Base-by-base conservation (phyloP, 2,888 invertebrate genomes). In the Acleris cristana region DNA sequence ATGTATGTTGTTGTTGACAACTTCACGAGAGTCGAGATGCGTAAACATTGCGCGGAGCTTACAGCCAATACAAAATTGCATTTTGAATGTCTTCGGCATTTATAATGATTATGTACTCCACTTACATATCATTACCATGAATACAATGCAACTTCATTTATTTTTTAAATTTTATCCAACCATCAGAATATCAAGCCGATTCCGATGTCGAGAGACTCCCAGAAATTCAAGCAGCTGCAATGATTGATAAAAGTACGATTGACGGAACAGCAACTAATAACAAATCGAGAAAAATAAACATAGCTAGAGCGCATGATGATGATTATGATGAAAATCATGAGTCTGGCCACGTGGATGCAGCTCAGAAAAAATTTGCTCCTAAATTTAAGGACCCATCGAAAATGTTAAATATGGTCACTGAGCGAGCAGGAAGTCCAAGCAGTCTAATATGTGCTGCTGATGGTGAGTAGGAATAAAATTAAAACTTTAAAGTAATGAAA, bases 391-490 rank as follows among this genome's bases (percentile, higher is more conserved):
- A 88, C 81, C 86, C 83, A 2, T 80, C 80, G 18, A 90, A 85
- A 79, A 80, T 93, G 82, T 89, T 79, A 60, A 77, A 79, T 1
- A 88, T 88, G n/a, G n/a, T n/a, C 82, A 90, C 92, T 66, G 96
- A 96, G 80, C 97, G 97, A 0, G 97, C 97, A 26, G 97, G 97
- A 1, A 96, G 95, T 73, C 95, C 95, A 80, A 93, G 96, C 2
- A 94, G 94, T 73, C 88, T 98, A 1, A 94, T 94, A 78, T 98
- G 98, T 82, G 94, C 94, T 65, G 95, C 95, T 60, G 93, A 93
- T 80, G 95, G 95, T 90, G 87, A 80, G 78, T 21, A 16, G n/a
- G n/a, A n/a, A n/a, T n/a, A n/a, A n/a, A n/a, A n/a, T n/a, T n/a
- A n/a, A n/a, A n/a, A n/a, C n/a, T n/a, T n/a, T n/a, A n/a, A n/a